phyloP scores from a whole-genome alignment of 2,888 invertebrate species.

The Eulithis prunata region DNA sequence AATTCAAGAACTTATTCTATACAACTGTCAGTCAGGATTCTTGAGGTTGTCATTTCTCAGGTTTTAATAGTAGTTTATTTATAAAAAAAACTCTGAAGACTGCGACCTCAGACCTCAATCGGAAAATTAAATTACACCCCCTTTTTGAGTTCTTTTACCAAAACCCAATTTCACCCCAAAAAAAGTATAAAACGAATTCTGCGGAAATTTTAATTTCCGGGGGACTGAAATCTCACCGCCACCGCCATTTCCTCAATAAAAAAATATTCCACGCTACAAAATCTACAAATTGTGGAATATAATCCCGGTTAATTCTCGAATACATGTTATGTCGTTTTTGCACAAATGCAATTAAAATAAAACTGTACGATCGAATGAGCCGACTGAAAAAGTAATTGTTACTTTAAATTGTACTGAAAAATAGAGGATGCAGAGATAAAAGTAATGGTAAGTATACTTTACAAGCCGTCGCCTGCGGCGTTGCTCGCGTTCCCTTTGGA shows the following conservation, averaged over 20 bases:
- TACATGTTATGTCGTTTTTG: constrained; percentile 4
- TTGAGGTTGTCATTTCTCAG: no score
- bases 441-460: no score
- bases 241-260: constrained; percentile 50
- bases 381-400: background rate
- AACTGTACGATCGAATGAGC: background rate
- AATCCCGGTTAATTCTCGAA: constrained; percentile 50
- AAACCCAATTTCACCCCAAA: constrained; percentile 32
- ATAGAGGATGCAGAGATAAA: background rate
- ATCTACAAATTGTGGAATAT: constrained; percentile 48
- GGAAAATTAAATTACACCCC: constrained; percentile 4
- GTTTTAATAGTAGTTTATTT: no score
- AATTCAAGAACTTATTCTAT: no score
- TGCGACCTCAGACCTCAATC: background rate
- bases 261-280: constrained; percentile 45
- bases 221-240: constrained; percentile 47
- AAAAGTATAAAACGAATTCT: constrained; percentile 41
- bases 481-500: no score
- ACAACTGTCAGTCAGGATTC: no score
- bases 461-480: no score
- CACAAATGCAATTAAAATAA: constrained; percentile 6
- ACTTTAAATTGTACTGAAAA: background rate
- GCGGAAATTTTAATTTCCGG: constrained; percentile 60
- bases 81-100: no score
- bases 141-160: background rate